Conservation (phyloP, 2,113 vertebrate species). For the Lycaon pictus region DNA sequence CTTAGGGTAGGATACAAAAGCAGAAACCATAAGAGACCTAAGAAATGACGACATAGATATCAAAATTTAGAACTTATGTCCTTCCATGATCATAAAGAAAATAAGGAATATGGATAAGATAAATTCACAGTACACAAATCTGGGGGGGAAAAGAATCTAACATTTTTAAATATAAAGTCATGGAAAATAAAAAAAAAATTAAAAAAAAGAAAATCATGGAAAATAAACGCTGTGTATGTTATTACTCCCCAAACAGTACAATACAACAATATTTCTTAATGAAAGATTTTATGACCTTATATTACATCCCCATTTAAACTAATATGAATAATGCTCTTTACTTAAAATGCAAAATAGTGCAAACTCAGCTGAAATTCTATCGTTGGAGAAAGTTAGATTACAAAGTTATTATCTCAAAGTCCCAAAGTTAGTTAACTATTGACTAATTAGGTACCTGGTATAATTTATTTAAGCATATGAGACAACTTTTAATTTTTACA, state of each 20-base stretch:
- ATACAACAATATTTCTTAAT: not conserved
- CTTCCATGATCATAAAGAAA: not conserved
- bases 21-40: not conserved
- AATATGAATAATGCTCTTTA: not conserved
- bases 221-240: not conserved
- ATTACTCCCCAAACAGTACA: not conserved
- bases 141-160: not conserved
- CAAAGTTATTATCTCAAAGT: not conserved
- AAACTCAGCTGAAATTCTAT: not conserved
- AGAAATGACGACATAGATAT: not conserved
- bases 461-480: constrained; percentile 4
- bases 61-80: not conserved
- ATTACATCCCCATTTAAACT: not conserved
- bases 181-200: not conserved
- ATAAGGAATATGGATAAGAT: not conserved
- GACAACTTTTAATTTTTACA: not conserved
- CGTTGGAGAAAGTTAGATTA: not conserved
- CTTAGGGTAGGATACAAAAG: not conserved
- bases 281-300: not conserved
- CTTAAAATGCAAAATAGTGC: not conserved
- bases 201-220: not conserved
- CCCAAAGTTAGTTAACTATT: not conserved
- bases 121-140: not conserved
- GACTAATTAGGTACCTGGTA: not conserved
- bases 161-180: not conserved